phyloP scores from a whole-genome alignment of 2,113 vertebrate species.

The Pygoscelis antarcticus region DNA sequence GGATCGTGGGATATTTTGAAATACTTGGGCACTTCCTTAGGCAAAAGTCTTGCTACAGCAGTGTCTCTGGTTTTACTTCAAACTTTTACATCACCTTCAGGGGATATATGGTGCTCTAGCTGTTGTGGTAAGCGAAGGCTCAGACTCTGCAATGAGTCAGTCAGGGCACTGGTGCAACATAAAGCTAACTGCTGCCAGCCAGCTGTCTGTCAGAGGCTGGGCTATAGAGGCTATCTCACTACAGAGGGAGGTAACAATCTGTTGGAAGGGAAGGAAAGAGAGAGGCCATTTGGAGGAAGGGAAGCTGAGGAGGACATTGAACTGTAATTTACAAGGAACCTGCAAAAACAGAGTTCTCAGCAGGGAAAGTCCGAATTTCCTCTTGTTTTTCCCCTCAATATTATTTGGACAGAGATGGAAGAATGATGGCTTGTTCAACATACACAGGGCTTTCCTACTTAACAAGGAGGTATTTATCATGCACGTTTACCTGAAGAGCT shows the following conservation, averaged over 20 bases:
- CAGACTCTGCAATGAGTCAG: not conserved
- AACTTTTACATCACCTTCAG: not conserved
- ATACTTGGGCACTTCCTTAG: not conserved
- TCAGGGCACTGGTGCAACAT: not conserved
- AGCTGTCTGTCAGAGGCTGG: not conserved
- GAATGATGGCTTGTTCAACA: not conserved
- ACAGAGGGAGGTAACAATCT: not conserved
- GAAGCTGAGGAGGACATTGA: not conserved
- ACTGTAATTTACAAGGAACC: not conserved
- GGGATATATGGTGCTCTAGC: not conserved
- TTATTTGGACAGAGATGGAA: not conserved
- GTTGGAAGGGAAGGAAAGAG: no score
- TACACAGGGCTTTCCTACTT: not conserved
- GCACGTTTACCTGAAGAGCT: not conserved
- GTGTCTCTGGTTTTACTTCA: not conserved
- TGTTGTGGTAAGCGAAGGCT: not conserved
- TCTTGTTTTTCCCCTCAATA: not conserved
- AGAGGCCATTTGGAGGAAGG: no score
- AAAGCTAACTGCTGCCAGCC: not conserved
- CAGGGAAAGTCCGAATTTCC: not conserved
- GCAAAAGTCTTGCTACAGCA: not conserved
- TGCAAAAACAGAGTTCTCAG: not conserved
- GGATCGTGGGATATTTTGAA: not conserved
- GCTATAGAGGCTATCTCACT: not conserved
- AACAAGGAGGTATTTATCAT: not conserved